phyloP scores from a whole-genome alignment of 2,797 vertebrate genomes.

The Phoebastria nigripes region DNA sequence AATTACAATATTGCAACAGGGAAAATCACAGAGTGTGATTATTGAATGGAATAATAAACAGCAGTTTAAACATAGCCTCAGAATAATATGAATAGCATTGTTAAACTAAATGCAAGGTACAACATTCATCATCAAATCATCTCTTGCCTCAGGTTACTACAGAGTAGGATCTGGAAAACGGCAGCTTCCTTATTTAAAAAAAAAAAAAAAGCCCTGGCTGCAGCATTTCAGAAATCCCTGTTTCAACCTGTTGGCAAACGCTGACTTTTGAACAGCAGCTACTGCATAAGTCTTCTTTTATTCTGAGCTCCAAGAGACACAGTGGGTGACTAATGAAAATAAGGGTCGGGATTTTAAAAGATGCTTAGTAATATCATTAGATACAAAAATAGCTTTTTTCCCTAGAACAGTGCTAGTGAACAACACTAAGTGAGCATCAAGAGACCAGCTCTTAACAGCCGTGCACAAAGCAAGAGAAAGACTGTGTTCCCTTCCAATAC shows the following conservation, averaged over 20 bases:
- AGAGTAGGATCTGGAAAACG: background rate
- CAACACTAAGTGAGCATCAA: background rate
- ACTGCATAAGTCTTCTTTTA: background rate
- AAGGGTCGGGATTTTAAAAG: background rate
- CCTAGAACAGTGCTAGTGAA: background rate
- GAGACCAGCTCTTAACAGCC: background rate
- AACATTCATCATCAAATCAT: background rate
- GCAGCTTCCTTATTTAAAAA: background rate
- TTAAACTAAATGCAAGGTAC: background rate
- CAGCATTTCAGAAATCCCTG: background rate
- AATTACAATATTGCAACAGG: background rate
- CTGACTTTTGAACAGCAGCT: conserved; percentile 7
- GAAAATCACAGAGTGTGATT: background rate
- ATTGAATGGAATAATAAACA: background rate
- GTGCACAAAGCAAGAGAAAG: background rate
- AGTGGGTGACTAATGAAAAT: background rate
- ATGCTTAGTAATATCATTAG: background rate
- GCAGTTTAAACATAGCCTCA: background rate
- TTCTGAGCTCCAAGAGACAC: background rate
- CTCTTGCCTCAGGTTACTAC: background rate
- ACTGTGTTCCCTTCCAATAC: background rate
- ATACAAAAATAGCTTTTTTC: background rate
- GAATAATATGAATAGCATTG: background rate
- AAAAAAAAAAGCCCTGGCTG: background rate
- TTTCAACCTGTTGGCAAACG: conserved; percentile 44